Conservation (phyloP, 2,797 vertebrate species). For the Carapus acus region DNA sequence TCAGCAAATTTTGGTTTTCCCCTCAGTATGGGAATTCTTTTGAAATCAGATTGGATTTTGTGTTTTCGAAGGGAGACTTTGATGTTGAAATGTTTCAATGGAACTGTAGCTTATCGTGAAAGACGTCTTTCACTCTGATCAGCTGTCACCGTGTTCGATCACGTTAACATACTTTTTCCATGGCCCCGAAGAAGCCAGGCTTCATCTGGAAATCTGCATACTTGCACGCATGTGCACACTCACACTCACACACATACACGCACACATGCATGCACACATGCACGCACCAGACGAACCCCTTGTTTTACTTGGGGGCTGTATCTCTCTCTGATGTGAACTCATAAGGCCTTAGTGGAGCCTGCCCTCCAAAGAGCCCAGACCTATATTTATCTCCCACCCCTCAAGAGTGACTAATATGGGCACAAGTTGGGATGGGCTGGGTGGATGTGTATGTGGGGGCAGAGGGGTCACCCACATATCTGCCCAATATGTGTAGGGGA, state of each 20-base stretch:
- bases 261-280: background rate
- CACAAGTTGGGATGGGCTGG: slow-evolving; percentile 54
- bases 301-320: slow-evolving; percentile 30
- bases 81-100: too few relatives aligned
- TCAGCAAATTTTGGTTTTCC: background rate
- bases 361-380: slow-evolving; percentile 45
- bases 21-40: slow-evolving; percentile 2
- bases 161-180: slow-evolving; percentile 27
- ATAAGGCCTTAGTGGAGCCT: slow-evolving; percentile 54
- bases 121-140: slow-evolving; percentile 9
- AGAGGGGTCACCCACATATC: slow-evolving; percentile 69
- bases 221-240: too few relatives aligned
- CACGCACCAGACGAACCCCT: slow-evolving; percentile 14
- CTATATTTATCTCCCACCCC: slow-evolving; percentile 77
- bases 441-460: too few relatives aligned
- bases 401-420: slow-evolving; percentile 73
- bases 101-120: background rate
- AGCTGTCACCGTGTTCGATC: slow-evolving; percentile 5
- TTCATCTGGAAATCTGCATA: slow-evolving; percentile 17
- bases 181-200: slow-evolving; percentile 5
- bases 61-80: background rate
- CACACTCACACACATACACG: slow-evolving; percentile 1
- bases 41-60: background rate
- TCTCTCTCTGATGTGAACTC: slow-evolving; percentile 45
- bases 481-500: slow-evolving; percentile 59